A percentile compares a stretch with the other conserved stretches of the same genome.
Evolutionary conservation across 2,888 invertebrate genomes (phyloP).

Genomic region (Cepaea hortensis): DNA sequence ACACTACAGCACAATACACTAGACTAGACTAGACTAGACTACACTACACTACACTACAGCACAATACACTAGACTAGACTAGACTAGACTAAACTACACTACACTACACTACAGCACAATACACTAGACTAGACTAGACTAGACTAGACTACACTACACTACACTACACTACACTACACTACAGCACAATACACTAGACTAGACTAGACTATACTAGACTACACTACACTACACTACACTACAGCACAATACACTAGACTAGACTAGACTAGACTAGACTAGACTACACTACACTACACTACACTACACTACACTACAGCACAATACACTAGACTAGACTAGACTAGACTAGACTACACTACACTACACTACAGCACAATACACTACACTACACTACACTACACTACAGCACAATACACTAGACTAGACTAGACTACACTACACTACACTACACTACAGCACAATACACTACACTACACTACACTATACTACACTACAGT

Average conservation of each 20-base stretch:
- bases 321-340: too few species aligned
- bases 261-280: background rate
- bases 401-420: background rate
- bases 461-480: background rate
- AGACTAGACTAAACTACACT: background rate
- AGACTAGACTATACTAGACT: background rate
- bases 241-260: background rate
- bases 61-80: constrained; percentile 28
- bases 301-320: background rate
- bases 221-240: background rate
- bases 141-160: constrained; percentile 14
- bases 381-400: background rate
- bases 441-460: background rate
- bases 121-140: constrained; percentile 9
- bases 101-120: background rate
- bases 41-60: constrained; percentile 23
- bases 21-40: background rate
- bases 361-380: too few species aligned
- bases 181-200: background rate
- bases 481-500: too few species aligned
- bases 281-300: background rate
- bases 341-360: too few species aligned
- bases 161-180: background rate
- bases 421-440: background rate
- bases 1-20: background rate